These are phyloP conservation scores for Arrhopalites spinosus DNA, from an alignment of 2,888 invertebrate species.

Conservation along the genomic window DNA sequence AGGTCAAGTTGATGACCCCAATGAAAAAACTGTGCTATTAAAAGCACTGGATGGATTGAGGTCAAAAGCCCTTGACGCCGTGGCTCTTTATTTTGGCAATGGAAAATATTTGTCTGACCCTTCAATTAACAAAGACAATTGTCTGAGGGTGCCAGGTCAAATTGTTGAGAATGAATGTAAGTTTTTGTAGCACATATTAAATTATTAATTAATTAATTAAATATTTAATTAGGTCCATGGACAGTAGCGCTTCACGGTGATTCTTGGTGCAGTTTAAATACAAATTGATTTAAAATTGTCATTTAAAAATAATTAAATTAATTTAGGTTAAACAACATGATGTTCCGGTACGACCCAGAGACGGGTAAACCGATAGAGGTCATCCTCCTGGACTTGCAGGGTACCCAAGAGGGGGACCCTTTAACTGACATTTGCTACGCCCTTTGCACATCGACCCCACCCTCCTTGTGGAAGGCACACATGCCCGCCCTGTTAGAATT, in stretches of 20 bases:
- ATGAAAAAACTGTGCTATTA: too few species aligned
- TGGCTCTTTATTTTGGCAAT: background rate
- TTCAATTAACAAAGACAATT: slow-evolving; percentile 2
- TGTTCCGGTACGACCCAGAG: slow-evolving; percentile 43
- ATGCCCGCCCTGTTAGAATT: too few species aligned
- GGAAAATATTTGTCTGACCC: background rate
- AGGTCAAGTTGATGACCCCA: background rate
- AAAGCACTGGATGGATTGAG: background rate
- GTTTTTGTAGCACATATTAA: background rate
- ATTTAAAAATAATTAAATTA: too few species aligned
- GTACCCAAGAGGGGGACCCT: slow-evolving; percentile 21
- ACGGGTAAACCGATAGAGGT: slow-evolving; percentile 33
- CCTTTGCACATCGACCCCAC: slow-evolving; percentile 4
- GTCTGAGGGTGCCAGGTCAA: background rate
- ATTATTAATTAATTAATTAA: too few species aligned
- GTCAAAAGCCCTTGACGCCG: background rate
- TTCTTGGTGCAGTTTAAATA: too few species aligned
- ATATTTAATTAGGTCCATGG: background rate
- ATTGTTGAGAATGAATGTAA: background rate
- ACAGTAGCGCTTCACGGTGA: background rate
- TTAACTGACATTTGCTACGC: slow-evolving; percentile 36
- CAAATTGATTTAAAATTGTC: too few species aligned
- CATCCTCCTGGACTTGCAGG: slow-evolving; percentile 36
- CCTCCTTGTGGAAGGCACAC: background rate
- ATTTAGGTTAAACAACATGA: slow-evolving; percentile 51